Base-by-base conservation (phyloP, 1,140 invertebrate genomes). In the Acyrthosiphon pisum region DNA sequence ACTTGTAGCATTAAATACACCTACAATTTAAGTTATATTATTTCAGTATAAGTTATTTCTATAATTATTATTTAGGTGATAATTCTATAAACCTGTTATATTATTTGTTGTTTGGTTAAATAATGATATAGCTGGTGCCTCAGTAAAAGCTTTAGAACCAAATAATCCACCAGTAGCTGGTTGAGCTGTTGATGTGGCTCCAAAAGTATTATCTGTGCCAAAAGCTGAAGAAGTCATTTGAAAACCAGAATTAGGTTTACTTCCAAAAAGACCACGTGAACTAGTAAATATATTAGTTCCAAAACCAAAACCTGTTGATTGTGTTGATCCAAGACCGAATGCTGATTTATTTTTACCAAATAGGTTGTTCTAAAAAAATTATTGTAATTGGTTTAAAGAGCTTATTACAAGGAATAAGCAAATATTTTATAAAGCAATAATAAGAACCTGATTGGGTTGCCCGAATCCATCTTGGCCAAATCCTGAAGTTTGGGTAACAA, bases 131-230 rank as follows among this genome's bases (percentile, higher is more conserved):
- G 44, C 50, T 84, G 81, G 91, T 83, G 68, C 68, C 9, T 93
- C 86, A 41, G 86, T 93, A 93, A 93, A 93, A 6, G 96, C 95
- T 93, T 96, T 96, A 91, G 94, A 94, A 68, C 96, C 95, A 94
- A 96, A 96, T 68, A 95, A 95, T 88, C 96, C 96, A 56, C 95
- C 95, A 93, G 95, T 94, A 87, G 95, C 95, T 94, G 83, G 94
- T 94, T 41, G 95, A 94, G 94, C 95, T 95, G 95, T 94, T 30
- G 95, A 95, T 1, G 95, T 94, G 20, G 95, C 87, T 18, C 95
- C 95, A 94, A 96, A 96, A 18, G 95, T 94, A 0, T 96, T 94
- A 4, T 96, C 95, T 30, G 95, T 95, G 94, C 97, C 96, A 94
- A 97, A 96, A 6, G 95, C 94, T 23, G 95, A 94, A 93, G 95